Evolutionary conservation across 1,140 invertebrate genomes (phyloP), one percentile per base, ranked within the genome.

Genomic region (Megathymus violae): DNA sequence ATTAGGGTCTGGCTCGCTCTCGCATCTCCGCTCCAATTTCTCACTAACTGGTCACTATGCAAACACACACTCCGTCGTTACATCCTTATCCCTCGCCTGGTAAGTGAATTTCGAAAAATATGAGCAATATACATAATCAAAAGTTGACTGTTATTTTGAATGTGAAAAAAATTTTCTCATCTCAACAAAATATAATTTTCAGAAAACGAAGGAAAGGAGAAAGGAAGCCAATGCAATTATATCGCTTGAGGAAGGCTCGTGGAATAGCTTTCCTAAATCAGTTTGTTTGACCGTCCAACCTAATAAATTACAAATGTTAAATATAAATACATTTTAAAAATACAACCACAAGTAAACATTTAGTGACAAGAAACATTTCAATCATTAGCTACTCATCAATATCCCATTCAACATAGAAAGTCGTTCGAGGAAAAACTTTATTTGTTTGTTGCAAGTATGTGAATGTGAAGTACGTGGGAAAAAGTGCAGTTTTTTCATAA

Each of bases 31-130:
- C 71, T 71, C 71, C 76, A 84, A 80, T 84, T 80, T 84, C 72
- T 48, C 66, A 61, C 79, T 78, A 79, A 84, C 78, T 78, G 74
- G 76, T 74, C 74, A 64, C n/a, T 74, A 68, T 78, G 75, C 71
- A 60, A 36, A 34, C 69, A 75, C 72, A 74, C 52, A 25, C 7
- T 10, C 31, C 19, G 11, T n/a, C 11, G 5, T 67, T 71, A 61
- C 67, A 63, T 59, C 67, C 67, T 72, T 72, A 71, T 69, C 13
- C 7, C 9, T 34, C 10, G 15, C 17, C 48, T 40, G n/a, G 34
- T 16, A 50, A 27, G 11, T 56, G 7, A 19, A 56, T 13, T 13
- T 3, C 3, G 7, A n/a, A 43, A 38, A 65, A 43, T 17, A 44
- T 41, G 51, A 62, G n/a, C n/a, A n/a, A n/a, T n/a, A n/a, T n/a